Evolutionary conservation across 1,140 invertebrate species (phyloP).

Genomic region (Lycorma delicatula): DNA sequence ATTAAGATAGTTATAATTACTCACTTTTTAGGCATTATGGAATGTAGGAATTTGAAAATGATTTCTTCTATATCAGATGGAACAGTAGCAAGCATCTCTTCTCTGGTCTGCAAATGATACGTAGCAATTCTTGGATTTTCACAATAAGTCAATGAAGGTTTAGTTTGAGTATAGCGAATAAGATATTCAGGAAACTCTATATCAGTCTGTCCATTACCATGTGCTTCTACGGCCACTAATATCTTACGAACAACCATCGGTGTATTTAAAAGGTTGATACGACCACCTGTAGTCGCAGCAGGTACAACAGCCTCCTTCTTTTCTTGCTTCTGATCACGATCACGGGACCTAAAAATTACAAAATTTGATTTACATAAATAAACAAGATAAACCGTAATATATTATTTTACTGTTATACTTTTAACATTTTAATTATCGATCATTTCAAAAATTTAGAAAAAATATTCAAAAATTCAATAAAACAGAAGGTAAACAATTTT

Average conservation of each 20-base stretch:
- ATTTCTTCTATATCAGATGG: constrained; percentile 21
- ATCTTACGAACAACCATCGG: constrained; percentile 18
- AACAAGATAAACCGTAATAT: too few relatives aligned
- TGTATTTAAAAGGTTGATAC: constrained; percentile 18
- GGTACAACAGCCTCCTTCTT: constrained; percentile 4
- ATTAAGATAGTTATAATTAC: neutral
- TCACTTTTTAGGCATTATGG: constrained; percentile 23
- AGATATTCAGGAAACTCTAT: constrained; percentile 20
- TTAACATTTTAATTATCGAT: too few relatives aligned
- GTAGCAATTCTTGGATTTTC: constrained; percentile 18
- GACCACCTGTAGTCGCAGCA: neutral
- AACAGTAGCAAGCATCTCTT: constrained; percentile 21
- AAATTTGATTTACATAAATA: neutral
- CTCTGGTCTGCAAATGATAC: constrained; percentile 14
- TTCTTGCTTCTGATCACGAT: neutral
- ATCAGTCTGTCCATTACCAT: neutral
- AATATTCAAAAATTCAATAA: too few relatives aligned
- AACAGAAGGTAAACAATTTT: too few relatives aligned
- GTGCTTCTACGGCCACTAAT: neutral
- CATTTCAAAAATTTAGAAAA: too few relatives aligned
- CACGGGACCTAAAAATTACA: neutral
- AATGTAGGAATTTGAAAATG: constrained; percentile 16
- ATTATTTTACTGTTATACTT: too few relatives aligned
- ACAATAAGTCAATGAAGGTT: constrained; percentile 21
- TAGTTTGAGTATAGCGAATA: constrained; percentile 16